Percentiles rank a stretch among this genome's conserved stretches.
phyloP scores from a whole-genome alignment of 1,140 invertebrate genomes.

The Armadillidium nasatum region DNA sequence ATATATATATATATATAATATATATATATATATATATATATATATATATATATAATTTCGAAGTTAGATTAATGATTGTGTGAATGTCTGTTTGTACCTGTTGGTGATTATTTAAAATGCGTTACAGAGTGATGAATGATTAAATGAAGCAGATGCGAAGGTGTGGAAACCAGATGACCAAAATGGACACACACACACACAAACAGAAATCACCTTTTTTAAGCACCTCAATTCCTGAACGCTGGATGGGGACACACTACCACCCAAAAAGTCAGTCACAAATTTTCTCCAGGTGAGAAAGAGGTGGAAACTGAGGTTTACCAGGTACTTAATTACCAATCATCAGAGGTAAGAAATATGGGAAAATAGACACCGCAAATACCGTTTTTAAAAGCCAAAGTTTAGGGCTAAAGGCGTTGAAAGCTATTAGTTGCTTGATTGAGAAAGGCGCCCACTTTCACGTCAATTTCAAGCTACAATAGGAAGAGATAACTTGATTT shows the following conservation, averaged over 20 bases:
- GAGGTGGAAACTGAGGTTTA: background rate
- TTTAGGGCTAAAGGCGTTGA: background rate
- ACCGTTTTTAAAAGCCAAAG: no score
- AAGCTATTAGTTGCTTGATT: background rate
- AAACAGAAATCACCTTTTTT: background rate
- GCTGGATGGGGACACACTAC: no score
- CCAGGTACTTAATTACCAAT: conserved; percentile 3
- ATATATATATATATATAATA: background rate
- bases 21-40: conserved; percentile 6
- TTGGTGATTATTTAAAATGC: background rate
- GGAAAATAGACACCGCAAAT: background rate
- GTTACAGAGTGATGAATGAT: background rate
- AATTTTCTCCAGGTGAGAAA: background rate
- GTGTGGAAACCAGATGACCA: background rate
- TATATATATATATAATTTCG: background rate
- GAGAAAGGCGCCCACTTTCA: background rate
- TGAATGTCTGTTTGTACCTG: no score
- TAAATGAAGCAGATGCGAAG: background rate
- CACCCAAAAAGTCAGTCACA: background rate
- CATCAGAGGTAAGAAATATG: background rate
- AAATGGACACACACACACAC: background rate
- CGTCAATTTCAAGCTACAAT: background rate
- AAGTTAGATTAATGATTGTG: no score
- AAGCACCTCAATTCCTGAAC: background rate
- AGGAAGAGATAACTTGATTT: no score